These are phyloP conservation scores for Endotricha flammealis DNA, from an alignment of 2,888 invertebrate genomes.

Conservation along the genomic window DNA sequence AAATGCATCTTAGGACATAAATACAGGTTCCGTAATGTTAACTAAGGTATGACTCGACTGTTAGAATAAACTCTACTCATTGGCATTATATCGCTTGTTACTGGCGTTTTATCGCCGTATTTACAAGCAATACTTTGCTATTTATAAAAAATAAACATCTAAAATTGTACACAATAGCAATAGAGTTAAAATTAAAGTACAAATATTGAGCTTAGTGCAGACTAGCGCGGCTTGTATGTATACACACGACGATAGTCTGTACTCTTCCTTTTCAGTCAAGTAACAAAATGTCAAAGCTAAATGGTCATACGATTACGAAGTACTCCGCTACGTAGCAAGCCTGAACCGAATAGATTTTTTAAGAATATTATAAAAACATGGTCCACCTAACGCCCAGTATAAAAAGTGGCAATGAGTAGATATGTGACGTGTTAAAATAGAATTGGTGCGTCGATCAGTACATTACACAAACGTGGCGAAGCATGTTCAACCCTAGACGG, in stretches of 20 bases:
- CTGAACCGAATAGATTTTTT: conserved; percentile 21
- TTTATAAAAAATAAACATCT: conserved; percentile 63
- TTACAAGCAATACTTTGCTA: conserved; percentile 36
- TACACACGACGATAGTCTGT: conserved; percentile 4
- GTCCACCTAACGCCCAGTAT: conserved; percentile 68
- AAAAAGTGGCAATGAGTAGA: conserved; percentile 68
- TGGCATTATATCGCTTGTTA: conserved; percentile 50
- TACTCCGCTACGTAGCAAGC: conserved; percentile 22
- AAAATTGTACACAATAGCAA: conserved; percentile 55
- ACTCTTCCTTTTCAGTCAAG: conserved; percentile 11
- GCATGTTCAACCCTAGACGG: too few relatives aligned
- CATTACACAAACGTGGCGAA: conserved; percentile 29
- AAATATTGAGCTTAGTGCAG: conserved; percentile 24
- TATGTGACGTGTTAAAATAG: conserved; percentile 71
- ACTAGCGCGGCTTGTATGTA: conserved; percentile 13
- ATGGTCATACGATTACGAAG: conserved; percentile 13
- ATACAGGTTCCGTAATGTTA: conserved; percentile 36
- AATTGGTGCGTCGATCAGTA: conserved; percentile 33
- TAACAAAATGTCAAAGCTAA: conserved; percentile 14
- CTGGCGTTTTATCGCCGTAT: conserved; percentile 51
- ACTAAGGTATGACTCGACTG: conserved; percentile 54
- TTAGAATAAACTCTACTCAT: conserved; percentile 55
- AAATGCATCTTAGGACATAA: conserved; percentile 60
- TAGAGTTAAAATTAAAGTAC: conserved; percentile 37
- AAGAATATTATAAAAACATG: conserved; percentile 39